Evolutionary conservation across 2,888 invertebrate species (phyloP).

Genomic region (Rhorus exstirpatorius): DNA sequence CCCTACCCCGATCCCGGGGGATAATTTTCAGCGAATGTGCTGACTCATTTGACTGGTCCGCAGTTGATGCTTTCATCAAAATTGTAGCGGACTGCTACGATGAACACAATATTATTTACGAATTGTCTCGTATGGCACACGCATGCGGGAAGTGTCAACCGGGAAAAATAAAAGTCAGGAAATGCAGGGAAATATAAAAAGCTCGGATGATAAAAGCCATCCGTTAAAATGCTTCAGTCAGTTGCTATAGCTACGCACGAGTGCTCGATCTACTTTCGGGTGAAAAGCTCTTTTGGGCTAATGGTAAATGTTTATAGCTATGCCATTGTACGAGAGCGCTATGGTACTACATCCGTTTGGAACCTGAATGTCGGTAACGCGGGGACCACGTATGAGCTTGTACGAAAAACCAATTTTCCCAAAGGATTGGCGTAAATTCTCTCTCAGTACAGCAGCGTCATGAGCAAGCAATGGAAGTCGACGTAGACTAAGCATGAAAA

Average conservation of each 20-base stretch:
- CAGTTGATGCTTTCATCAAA: background rate
- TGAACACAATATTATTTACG: background rate
- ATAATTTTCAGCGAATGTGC: conserved; percentile 38
- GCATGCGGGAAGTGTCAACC: background rate
- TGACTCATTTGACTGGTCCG: conserved; percentile 4
- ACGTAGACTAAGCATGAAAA: conserved; percentile 9
- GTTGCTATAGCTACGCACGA: conserved; percentile 1
- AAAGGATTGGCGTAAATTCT: conserved; percentile 17
- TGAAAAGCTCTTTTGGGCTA: conserved; percentile 25
- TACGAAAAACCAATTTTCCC: conserved; percentile 49
- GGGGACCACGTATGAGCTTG: background rate
- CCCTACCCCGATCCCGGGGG: conserved; percentile 31
- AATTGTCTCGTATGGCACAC: background rate
- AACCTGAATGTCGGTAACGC: conserved; percentile 38
- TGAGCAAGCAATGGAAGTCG: background rate
- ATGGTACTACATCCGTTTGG: conserved; percentile 26
- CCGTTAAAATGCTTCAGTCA: background rate
- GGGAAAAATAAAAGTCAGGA: background rate
- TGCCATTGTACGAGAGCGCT: conserved; percentile 22
- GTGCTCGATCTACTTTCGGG: conserved; percentile 30
- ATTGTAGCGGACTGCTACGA: background rate
- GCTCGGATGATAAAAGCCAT: background rate
- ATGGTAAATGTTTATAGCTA: conserved; percentile 24
- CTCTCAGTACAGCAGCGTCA: conserved; percentile 19
- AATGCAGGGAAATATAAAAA: background rate